phyloP scores from a whole-genome alignment of 2,113 vertebrate genomes.

The Sterna hirundo region DNA sequence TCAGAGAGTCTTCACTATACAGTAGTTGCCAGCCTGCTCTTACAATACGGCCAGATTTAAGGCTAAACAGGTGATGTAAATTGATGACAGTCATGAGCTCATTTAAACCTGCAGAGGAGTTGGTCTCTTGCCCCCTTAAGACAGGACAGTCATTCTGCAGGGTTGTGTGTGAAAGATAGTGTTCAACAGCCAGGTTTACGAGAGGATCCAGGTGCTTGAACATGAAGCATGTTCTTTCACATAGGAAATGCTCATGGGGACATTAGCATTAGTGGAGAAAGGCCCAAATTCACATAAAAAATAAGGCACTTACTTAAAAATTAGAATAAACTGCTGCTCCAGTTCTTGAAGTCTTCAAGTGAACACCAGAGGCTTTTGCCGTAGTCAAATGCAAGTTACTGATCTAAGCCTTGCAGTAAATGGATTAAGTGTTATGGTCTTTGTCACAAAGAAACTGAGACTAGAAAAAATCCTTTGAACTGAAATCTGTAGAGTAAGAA shows the following conservation, averaged over 20 bases:
- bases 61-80: neutral
- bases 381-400: neutral
- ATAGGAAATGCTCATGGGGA: neutral
- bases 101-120: neutral
- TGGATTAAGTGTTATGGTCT: slow-evolving; percentile 22
- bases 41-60: neutral
- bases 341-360: neutral
- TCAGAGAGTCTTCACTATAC: neutral
- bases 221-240: neutral
- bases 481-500: slow-evolving; percentile 10
- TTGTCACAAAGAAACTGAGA: slow-evolving; percentile 21
- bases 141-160: neutral
- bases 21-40: neutral
- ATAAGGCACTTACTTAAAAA: neutral
- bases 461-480: slow-evolving; percentile 27
- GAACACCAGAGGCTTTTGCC: neutral
- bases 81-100: neutral
- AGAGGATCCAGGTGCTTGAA: neutral
- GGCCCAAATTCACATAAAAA: neutral
- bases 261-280: neutral
- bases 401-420: slow-evolving; percentile 9
- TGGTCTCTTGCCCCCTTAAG: neutral
- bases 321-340: neutral
- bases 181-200: neutral
- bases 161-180: neutral